Percentiles rank a stretch among this genome's conserved stretches.
These are phyloP conservation scores for Tenthredo livida DNA, from an alignment of 2,888 invertebrate genomes.

Conservation along the genomic window DNA sequence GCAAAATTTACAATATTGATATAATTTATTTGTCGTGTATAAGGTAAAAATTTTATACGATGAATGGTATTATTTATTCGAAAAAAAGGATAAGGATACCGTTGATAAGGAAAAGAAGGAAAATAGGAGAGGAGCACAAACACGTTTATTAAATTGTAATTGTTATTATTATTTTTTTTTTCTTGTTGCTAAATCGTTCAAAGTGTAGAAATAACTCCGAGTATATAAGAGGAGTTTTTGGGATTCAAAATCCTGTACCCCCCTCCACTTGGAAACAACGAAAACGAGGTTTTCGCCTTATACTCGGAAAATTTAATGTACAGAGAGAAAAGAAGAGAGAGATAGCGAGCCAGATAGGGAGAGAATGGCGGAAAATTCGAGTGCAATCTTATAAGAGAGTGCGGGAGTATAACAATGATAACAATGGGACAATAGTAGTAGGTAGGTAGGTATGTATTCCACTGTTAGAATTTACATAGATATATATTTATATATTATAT, in stretches of 20 bases:
- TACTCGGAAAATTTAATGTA: background rate
- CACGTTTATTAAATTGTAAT: background rate
- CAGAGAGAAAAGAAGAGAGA: background rate
- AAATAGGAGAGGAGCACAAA: background rate
- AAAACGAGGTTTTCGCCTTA: background rate
- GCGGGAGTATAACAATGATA: conserved; percentile 3
- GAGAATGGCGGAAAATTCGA: background rate
- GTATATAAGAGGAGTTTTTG: background rate
- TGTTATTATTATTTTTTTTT: background rate
- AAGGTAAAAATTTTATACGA: too few relatives aligned
- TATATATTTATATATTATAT: background rate
- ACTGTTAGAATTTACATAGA: background rate
- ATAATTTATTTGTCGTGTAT: too few relatives aligned
- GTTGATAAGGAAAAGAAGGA: background rate
- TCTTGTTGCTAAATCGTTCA: background rate
- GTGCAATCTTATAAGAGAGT: conserved; percentile 3
- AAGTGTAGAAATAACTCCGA: background rate
- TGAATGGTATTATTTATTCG: too few relatives aligned
- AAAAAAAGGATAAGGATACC: too few relatives aligned
- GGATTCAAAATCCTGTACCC: background rate
- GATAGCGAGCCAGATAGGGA: background rate
- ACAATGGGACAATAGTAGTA: background rate
- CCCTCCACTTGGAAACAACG: too few relatives aligned
- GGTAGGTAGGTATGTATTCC: background rate
- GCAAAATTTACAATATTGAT: too few relatives aligned